Evolutionary conservation across 2,113 vertebrate species (phyloP).

Genomic region (Fregata magnificens): DNA sequence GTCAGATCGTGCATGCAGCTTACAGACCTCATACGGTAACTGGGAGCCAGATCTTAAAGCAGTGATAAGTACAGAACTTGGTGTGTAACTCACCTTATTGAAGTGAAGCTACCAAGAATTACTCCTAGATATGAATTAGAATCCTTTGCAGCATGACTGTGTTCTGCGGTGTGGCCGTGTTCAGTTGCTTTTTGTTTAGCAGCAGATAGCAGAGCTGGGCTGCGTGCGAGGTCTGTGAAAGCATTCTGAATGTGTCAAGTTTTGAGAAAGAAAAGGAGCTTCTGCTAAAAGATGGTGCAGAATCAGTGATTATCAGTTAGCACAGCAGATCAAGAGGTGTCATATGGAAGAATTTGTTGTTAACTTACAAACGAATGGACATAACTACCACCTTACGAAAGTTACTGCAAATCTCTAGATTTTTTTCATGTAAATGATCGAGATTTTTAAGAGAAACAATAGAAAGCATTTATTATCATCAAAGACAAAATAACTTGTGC

Average conservation of each 20-base stretch:
- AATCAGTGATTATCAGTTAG: background rate
- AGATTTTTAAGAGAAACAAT: background rate
- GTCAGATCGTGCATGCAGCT: background rate
- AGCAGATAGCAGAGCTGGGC: background rate
- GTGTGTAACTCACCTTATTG: background rate
- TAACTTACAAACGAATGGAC: background rate
- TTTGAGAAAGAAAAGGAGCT: background rate
- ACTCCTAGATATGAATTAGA: fast-evolving
- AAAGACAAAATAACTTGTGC: background rate
- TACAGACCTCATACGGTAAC: background rate
- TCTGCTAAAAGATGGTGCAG: background rate
- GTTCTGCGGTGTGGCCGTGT: fast-evolving
- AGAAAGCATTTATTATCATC: background rate
- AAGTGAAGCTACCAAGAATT: background rate
- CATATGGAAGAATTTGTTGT: background rate
- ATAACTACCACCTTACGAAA: background rate
- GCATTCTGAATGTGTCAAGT: too few species aligned
- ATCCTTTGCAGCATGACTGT: background rate
- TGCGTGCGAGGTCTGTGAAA: background rate
- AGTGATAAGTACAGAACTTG: background rate
- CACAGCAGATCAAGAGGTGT: background rate
- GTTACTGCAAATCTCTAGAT: background rate
- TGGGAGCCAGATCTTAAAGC: background rate
- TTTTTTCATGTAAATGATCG: background rate
- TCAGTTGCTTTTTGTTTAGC: too few species aligned